Evolutionary conservation across 2,888 invertebrate genomes (phyloP), one percentile per base, ranked within the genome.

Genomic region (Hermodice carunculata): DNA sequence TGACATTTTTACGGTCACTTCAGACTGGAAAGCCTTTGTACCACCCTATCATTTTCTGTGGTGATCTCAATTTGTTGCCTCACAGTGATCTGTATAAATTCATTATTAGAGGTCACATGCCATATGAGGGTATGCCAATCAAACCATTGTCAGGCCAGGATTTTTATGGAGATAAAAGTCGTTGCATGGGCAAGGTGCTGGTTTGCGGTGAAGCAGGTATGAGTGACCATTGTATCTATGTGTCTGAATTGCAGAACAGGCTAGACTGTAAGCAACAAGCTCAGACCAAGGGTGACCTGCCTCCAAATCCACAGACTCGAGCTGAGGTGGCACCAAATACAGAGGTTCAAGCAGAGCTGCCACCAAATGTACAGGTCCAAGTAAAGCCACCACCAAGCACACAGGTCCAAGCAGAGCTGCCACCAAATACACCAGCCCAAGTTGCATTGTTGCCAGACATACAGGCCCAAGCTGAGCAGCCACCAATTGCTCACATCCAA

Each of bases 51-150:
- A 91, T 99, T 66, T 74, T 98, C 66, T 93, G 94, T 3, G 99
- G 99, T 0, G 99, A 99, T 86, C 93, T 98, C 69, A 99, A 98
- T 86, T 91, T 93, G 1, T 88, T 90, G 62, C 94, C 95, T 0
- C 85, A 90, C 46, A 92, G 93, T 43, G 89, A 90, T 1, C 89
- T 95, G 0, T 91, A 93, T 77, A 86, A 89, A 61, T 89, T 95
- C 49, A 85, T 96, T 53, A 89, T 89, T 0, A 87, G 87, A 28
- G 94, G 94, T 19, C 78, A 82, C 49, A 87, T 94, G n/a, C 61
- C 80, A 26, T 86, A 75, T 85, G 77, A 81, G 26, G 81, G 82
- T 2, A 68, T 83, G 3, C 57, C 71, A 3, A 66, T 76, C 24
- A 76, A 78, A 4, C 68, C 74, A 3, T 72, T 88, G 26, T 86